A percentile compares a stretch with the other conserved stretches of the same genome.
Evolutionary conservation across 2,797 vertebrate genomes (phyloP).

Genomic region (Neosilurus mollespiculum): DNA sequence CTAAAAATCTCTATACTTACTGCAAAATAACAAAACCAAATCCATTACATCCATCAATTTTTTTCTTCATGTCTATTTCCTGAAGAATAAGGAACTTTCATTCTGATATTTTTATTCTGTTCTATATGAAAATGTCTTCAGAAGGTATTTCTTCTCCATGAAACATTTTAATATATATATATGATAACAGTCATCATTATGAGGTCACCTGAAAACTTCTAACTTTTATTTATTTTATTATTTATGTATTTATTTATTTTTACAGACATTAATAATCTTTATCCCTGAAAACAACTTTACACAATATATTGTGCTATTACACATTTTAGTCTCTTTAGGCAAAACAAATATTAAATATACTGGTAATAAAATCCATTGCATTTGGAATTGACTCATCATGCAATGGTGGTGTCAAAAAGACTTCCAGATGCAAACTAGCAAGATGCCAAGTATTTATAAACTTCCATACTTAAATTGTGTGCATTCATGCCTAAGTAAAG

Average conservation of each 20-base stretch:
- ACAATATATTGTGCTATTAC: not conserved
- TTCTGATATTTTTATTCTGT: not conserved
- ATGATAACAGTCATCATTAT: no score
- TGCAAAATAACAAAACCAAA: not conserved
- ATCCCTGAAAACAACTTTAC: not conserved
- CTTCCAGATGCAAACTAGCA: no score
- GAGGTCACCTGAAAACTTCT: not conserved
- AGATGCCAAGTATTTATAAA: no score
- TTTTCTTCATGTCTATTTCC: not conserved
- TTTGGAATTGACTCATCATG: not conserved
- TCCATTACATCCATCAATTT: not conserved
- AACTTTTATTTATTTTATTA: no score
- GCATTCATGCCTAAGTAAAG: no score
- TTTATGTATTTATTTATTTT: no score
- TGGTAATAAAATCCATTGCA: conserved; percentile 7
- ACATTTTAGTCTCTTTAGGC: not conserved
- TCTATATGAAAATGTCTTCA: not conserved
- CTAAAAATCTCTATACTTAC: not conserved
- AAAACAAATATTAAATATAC: conserved; percentile 4
- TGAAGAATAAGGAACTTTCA: not conserved
- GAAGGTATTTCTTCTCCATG: not conserved
- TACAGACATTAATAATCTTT: no score
- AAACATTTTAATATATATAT: not conserved
- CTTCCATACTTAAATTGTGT: no score
- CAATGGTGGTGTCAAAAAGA: not conserved